Conservation (phyloP, 2,888 invertebrate species). For the Eupithecia subfuscata region DNA sequence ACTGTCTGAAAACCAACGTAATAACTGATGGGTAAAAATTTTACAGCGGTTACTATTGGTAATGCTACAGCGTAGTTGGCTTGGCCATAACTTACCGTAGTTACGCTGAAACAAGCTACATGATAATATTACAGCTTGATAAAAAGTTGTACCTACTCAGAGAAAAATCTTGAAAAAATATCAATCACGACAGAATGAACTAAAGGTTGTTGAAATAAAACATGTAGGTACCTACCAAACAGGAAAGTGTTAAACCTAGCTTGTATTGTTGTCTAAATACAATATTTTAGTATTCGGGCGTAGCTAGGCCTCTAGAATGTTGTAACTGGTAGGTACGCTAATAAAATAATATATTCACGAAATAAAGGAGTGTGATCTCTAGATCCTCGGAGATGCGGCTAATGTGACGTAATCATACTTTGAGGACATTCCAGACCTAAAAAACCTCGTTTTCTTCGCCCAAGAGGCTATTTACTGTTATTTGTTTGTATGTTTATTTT, state of each 20-base stretch:
- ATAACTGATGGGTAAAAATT: background rate
- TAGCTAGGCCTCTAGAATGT: background rate
- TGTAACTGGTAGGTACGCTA: background rate
- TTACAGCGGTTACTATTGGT: background rate
- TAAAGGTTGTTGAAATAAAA: background rate
- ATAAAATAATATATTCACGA: conserved; percentile 12
- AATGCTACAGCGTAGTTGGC: background rate
- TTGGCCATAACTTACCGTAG: background rate
- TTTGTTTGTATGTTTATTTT: conserved; percentile 15
- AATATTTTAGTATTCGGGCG: too few species aligned
- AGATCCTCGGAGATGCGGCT: conserved; percentile 18
- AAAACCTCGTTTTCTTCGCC: conserved; percentile 36
- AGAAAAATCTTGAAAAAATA: background rate
- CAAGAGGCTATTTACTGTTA: conserved; percentile 25
- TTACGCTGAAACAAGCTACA: background rate
- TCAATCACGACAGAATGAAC: background rate
- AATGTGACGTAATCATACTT: conserved; percentile 38
- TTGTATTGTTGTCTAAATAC: background rate
- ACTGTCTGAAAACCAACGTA: background rate
- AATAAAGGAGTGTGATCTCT: conserved; percentile 21
- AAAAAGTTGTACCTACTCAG: too few species aligned
- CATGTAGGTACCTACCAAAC: background rate
- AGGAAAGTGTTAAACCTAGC: background rate
- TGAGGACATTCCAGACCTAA: conserved; percentile 20
- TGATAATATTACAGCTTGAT: too few species aligned